Conservation (phyloP, 2,888 invertebrate genomes). For the Andrena bucephala region DNA sequence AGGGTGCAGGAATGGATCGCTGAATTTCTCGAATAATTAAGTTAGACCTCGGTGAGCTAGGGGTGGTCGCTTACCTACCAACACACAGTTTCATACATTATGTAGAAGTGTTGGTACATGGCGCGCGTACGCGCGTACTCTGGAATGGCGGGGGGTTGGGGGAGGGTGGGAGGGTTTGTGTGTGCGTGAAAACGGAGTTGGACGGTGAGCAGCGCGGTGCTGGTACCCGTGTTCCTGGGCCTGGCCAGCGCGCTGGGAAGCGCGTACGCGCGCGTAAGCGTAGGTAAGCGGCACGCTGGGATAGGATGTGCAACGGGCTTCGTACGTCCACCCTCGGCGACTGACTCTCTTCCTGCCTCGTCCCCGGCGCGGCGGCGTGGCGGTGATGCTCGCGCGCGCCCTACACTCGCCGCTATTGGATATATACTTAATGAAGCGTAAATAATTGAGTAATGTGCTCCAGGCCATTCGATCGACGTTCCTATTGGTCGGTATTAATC, state of each 20-base stretch:
- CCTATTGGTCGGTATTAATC: conserved; percentile 85
- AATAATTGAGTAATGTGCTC: conserved; percentile 85
- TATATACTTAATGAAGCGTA: conserved; percentile 85
- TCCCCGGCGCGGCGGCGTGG: conserved; percentile 52
- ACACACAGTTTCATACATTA: conserved; percentile 84
- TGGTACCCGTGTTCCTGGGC: conserved; percentile 37
- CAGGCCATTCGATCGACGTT: conserved; percentile 84
- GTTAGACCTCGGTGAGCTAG: conserved; percentile 82
- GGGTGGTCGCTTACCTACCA: conserved; percentile 83
- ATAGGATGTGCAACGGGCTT: conserved; percentile 54
- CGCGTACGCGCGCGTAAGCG: conserved; percentile 48
- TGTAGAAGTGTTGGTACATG: conserved; percentile 81
- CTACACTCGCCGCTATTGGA: conserved; percentile 84
- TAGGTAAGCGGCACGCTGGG: conserved; percentile 45
- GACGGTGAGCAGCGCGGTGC: conserved; percentile 33
- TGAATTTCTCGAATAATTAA: conserved; percentile 85
- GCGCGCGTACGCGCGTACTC: conserved; percentile 61
- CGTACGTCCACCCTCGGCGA: conserved; percentile 64
- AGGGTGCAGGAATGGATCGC: conserved; percentile 82
- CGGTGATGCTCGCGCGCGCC: conserved; percentile 72
- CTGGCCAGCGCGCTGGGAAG: conserved; percentile 44
- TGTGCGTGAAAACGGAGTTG: conserved; percentile 51
- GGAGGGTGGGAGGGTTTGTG: background rate
- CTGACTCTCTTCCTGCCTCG: conserved; percentile 40
- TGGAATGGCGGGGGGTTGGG: conserved; percentile 4